Evolutionary conservation across 2,797 vertebrate genomes (phyloP), one percentile per base, ranked within the genome.

Genomic region (Lates japonicus): DNA sequence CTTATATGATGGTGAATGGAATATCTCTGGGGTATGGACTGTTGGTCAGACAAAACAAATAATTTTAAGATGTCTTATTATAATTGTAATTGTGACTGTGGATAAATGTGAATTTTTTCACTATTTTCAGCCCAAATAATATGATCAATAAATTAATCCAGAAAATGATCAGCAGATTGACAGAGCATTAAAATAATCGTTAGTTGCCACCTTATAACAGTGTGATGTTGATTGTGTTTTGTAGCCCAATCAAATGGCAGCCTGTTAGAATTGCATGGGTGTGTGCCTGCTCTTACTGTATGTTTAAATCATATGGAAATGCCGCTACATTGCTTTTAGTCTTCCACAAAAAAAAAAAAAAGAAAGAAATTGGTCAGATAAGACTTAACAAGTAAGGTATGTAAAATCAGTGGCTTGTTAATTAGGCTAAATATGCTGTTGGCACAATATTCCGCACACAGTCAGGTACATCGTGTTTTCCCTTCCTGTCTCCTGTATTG

Each of bases 351-450:
- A 22, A 25, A 8, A 52, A 63, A 55, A 22, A 35, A 4, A 29
- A 33, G 52, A 9, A 31, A 35, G 29, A 52, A 44, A 72, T 22
- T 62, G 16, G 39, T 58, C 54, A 76, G n/a, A 68, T 29, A 14
- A 29, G 20, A 51, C 44, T 20, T 9, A n/a, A 64, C 31, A 19
- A 19, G 33, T 29, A 29, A 49, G 35, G 29, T 1, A n/a, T 61
- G 25, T 67, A 16, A 71, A 74, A 71, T 22, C 22, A 64, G 22
- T 8, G 16, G 39, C 65, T 42, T 55, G 29, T 31, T 64, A 60
- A 85, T 78, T 48, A 52, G 33, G 29, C 58, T 58, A 29, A 54
- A 7, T 31, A 29, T 52, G 52, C 10, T 72, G 22, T 62, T 66
- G 58, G 31, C 20, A 35, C 25, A 70, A 13, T 63, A 48, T 39